phyloP scores from a whole-genome alignment of 1,140 invertebrate genomes.

The Drosophila pandora region DNA sequence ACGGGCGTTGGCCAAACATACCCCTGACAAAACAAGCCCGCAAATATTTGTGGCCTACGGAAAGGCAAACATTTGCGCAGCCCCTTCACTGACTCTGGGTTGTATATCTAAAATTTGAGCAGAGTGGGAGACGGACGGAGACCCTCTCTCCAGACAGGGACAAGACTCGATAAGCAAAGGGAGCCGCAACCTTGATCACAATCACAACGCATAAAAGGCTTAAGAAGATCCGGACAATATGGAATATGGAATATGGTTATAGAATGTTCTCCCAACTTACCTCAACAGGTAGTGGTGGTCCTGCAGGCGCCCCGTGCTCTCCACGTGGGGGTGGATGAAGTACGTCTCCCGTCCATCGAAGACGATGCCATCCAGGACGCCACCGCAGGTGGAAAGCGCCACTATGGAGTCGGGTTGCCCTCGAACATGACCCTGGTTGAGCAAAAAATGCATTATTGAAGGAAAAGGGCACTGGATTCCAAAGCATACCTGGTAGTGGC shows the following conservation, averaged over 20 bases:
- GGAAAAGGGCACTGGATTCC: not conserved
- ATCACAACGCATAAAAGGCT: too few species aligned
- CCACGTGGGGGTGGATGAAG: constrained; percentile 87
- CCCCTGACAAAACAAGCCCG: constrained; percentile 16
- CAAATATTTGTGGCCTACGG: constrained; percentile 70
- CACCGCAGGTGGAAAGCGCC: constrained; percentile 93
- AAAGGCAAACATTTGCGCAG: constrained; percentile 58
- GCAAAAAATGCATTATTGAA: not conserved
- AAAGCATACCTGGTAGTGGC: constrained; percentile 79
- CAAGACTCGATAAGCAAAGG: constrained; percentile 51
- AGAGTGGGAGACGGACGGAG: constrained; percentile 22
- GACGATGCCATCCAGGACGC: constrained; percentile 92
- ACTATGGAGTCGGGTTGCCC: constrained; percentile 90
- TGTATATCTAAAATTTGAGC: constrained; percentile 14
- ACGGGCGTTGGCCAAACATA: constrained; percentile 12
- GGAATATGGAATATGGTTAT: too few species aligned
- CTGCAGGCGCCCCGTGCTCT: constrained; percentile 60
- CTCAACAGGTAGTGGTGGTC: constrained; percentile 79
- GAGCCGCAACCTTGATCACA: too few species aligned
- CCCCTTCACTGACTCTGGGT: not conserved
- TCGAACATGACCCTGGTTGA: constrained; percentile 88
- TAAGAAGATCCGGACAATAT: too few species aligned
- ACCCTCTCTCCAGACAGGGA: not conserved
- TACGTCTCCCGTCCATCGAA: constrained; percentile 91
- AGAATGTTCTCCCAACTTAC: constrained; percentile 45